Evolutionary conservation across 1,140 invertebrate species (phyloP).

Genomic region (Lethrus apterus): DNA sequence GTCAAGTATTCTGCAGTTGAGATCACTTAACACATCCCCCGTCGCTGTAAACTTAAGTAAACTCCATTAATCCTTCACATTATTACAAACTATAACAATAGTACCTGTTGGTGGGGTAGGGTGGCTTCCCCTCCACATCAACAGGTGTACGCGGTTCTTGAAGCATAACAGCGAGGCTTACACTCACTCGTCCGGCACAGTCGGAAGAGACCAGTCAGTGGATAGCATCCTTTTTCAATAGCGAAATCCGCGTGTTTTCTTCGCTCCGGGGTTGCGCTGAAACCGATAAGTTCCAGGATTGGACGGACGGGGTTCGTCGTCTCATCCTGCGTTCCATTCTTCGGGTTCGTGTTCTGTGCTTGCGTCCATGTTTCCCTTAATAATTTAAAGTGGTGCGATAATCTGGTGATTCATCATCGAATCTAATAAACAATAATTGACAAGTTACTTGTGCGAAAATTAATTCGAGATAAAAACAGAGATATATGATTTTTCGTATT

Average conservation of each 20-base stretch:
- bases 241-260: conserved; percentile 4
- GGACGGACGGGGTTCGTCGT: conserved; percentile 16
- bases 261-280: conserved; percentile 5
- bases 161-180: conserved; percentile 40
- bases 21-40: too few relatives aligned
- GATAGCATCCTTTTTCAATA: conserved; percentile 30
- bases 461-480: too few relatives aligned
- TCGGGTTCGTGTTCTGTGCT: too few relatives aligned
- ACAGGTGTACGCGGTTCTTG: conserved; percentile 42
- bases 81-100: conserved; percentile 28
- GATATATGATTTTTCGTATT: too few relatives aligned
- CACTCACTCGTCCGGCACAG: conserved; percentile 43
- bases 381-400: too few relatives aligned
- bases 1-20: too few relatives aligned
- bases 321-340: conserved; percentile 21
- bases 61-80: conserved; percentile 6
- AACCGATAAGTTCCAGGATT: conserved; percentile 1
- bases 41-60: too few relatives aligned
- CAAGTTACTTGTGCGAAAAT: too few relatives aligned
- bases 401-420: too few relatives aligned
- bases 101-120: conserved; percentile 36
- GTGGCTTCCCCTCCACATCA: conserved; percentile 35
- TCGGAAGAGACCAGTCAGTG: conserved; percentile 36
- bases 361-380: too few relatives aligned
- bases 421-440: too few relatives aligned